phyloP scores from a whole-genome alignment of 1,140 invertebrate genomes.

The Drosophila parabipectinata region DNA sequence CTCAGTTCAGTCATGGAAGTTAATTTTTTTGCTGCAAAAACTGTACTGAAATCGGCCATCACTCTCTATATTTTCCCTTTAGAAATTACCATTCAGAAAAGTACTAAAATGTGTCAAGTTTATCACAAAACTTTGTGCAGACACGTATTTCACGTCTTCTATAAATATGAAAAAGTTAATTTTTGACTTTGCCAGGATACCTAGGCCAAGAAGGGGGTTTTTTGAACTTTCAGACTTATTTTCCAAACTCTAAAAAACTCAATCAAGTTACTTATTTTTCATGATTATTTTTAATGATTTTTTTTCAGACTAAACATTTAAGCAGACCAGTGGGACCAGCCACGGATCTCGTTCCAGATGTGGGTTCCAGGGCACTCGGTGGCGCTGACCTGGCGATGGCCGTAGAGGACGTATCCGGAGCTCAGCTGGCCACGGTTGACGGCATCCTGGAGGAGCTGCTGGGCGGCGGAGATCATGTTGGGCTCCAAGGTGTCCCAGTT shows the following conservation, averaged over 20 bases:
- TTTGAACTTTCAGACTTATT: too few species aligned
- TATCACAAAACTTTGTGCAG: neutral
- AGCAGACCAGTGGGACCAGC: slow-evolving; percentile 86
- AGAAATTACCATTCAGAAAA: slow-evolving; percentile 3
- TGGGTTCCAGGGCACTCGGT: slow-evolving; percentile 89
- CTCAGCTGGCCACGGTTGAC: slow-evolving; percentile 86
- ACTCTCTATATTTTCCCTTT: neutral
- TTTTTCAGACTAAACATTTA: slow-evolving; percentile 7
- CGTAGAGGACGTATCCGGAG: slow-evolving; percentile 87
- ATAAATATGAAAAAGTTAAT: neutral
- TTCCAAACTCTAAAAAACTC: too few species aligned
- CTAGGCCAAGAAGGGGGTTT: too few species aligned
- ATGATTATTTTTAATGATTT: neutral
- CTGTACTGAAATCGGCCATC: neutral
- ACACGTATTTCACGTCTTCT: too few species aligned
- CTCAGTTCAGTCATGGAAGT: slow-evolving; percentile 9
- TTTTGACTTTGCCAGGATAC: neutral
- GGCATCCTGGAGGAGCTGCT: slow-evolving; percentile 87
- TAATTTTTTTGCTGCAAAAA: slow-evolving; percentile 7
- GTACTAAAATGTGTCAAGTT: slow-evolving; percentile 16
- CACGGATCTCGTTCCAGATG: slow-evolving; percentile 87
- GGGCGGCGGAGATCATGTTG: slow-evolving; percentile 83
- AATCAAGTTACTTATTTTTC: neutral
- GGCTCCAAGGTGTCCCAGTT: slow-evolving; percentile 61
- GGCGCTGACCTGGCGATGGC: slow-evolving; percentile 87